Conservation (phyloP, 2,888 invertebrate species). For the Sinopyrophorus schimmeli region DNA sequence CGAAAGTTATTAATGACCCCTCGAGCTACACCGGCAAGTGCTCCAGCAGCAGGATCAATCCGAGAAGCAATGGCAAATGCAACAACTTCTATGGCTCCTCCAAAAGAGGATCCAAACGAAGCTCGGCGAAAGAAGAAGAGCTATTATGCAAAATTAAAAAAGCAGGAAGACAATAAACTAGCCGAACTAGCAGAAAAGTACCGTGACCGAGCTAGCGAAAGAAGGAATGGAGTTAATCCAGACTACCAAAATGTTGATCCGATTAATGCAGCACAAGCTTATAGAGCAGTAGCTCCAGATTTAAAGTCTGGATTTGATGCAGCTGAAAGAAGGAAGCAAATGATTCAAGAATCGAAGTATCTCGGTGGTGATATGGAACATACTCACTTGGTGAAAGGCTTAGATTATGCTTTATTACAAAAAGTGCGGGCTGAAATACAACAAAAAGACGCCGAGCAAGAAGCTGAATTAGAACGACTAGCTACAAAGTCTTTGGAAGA, state of each 20-base stretch:
- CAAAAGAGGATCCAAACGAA: conserved; percentile 76
- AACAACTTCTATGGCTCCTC: conserved; percentile 49
- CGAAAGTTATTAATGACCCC: conserved; percentile 95
- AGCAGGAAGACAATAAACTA: conserved; percentile 92
- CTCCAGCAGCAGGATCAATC: conserved; percentile 65
- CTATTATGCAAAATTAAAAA: conserved; percentile 90
- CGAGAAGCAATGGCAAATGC: conserved; percentile 70
- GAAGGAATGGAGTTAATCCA: conserved; percentile 81
- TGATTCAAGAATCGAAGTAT: conserved; percentile 98
- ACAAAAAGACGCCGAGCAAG: conserved; percentile 78
- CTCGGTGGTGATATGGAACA: conserved; percentile 99
- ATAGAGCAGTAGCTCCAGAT: conserved; percentile 93
- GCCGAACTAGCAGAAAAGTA: conserved; percentile 94
- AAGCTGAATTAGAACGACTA: conserved; percentile 77
- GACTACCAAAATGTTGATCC: conserved; percentile 84
- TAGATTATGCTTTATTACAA: conserved; percentile 88
- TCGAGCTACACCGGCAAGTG: conserved; percentile 68
- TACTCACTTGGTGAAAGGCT: conserved; percentile 95
- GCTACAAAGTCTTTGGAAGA: conserved; percentile 64
- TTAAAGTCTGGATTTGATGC: conserved; percentile 92
- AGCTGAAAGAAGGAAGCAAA: conserved; percentile 90
- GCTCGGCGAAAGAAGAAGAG: conserved; percentile 91
- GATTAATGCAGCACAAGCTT: conserved; percentile 73
- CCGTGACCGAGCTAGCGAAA: conserved; percentile 86
- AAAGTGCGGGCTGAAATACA: conserved; percentile 92